Percentiles rank a stretch among this genome's conserved stretches.
Conservation (phyloP, 2,888 invertebrate species). For the Tiliacea citrago region DNA sequence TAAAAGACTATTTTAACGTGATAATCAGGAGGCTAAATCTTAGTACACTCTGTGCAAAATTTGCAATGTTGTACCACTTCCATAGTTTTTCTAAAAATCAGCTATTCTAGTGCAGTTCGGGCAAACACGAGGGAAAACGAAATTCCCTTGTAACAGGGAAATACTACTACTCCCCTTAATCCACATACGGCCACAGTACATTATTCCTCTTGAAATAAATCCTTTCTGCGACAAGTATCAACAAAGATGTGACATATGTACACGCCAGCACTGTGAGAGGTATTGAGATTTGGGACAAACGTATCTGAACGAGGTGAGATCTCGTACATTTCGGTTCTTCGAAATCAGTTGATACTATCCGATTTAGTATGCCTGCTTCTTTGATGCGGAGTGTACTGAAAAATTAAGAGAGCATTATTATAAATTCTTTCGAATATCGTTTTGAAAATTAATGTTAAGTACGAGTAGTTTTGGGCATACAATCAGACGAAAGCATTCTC, state of each 20-base stretch:
- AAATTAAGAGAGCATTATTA: conserved; percentile 32
- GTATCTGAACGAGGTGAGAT: conserved; percentile 56
- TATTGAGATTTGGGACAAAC: conserved; percentile 69
- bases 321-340: conserved; percentile 60
- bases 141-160: not conserved
- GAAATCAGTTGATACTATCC: conserved; percentile 45
- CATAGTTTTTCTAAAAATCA: not conserved
- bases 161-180: conserved; percentile 31
- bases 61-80: not conserved
- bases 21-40: not conserved
- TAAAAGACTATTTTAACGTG: not conserved
- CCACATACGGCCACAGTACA: conserved; percentile 74
- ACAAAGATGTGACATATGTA: conserved; percentile 58
- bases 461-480: no score
- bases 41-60: no score
- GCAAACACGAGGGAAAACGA: not conserved
- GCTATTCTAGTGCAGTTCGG: not conserved
- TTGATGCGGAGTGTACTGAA: conserved; percentile 73
- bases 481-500: no score
- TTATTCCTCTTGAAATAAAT: conserved; percentile 65
- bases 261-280: conserved; percentile 68
- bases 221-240: conserved; percentile 72
- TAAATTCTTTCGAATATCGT: not conserved
- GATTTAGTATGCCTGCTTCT: conserved; percentile 73
- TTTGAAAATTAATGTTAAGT: no score